These are phyloP conservation scores for Apodemia hepburni DNA, from an alignment of 2,888 invertebrate genomes.

Conservation along the genomic window DNA sequence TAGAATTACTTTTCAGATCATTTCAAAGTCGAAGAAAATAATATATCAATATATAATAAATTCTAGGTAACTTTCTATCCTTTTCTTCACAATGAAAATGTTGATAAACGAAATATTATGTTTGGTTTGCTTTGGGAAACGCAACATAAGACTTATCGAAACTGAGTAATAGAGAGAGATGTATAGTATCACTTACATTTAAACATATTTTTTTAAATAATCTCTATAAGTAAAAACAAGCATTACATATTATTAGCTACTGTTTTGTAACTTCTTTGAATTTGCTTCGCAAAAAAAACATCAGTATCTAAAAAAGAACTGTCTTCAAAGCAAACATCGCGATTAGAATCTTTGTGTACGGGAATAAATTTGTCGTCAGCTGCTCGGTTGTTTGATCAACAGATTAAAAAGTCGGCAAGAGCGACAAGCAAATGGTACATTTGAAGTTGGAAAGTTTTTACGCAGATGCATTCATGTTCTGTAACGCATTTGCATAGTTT, in stretches of 20 bases:
- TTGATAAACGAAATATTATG: too few species aligned
- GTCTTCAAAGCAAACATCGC: conserved; percentile 43
- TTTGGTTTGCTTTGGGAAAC: too few species aligned
- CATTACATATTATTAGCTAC: conserved; percentile 2
- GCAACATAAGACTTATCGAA: too few species aligned
- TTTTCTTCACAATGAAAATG: too few species aligned
- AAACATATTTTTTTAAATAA: too few species aligned
- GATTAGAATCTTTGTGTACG: conserved; percentile 64
- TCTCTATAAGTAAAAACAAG: background rate
- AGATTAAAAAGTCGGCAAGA: conserved; percentile 63
- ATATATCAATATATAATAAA: too few species aligned
- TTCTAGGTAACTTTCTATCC: too few species aligned
- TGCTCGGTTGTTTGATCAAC: conserved; percentile 63
- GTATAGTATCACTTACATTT: too few species aligned
- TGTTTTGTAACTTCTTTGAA: background rate
- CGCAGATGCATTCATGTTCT: conserved; percentile 26
- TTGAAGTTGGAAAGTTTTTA: conserved; percentile 45
- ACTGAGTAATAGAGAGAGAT: too few species aligned
- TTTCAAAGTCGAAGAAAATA: too few species aligned
- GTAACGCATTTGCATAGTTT: conserved; percentile 18
- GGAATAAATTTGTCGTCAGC: conserved; percentile 71
- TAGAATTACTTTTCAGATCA: too few species aligned
- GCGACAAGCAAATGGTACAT: conserved; percentile 54
- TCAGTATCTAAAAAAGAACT: conserved; percentile 36
- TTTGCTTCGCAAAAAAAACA: conserved; percentile 18